phyloP scores from a whole-genome alignment of 2,797 vertebrate species.

The Micromesistius poutassou region DNA sequence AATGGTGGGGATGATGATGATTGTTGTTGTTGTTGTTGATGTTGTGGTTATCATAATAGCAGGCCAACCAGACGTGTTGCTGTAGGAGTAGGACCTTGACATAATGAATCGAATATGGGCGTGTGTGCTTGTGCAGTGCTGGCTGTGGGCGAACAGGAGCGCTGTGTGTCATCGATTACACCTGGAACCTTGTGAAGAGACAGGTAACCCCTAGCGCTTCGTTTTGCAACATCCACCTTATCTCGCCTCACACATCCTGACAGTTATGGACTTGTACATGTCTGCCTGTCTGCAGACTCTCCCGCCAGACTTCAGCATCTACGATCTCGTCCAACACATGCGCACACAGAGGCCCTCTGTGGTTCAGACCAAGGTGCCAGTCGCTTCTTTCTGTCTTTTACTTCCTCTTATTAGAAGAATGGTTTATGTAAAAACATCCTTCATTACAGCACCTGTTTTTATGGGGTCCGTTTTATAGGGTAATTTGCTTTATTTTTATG shows the following conservation, averaged over 20 bases:
- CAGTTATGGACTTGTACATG: not conserved
- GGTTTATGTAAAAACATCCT: not conserved
- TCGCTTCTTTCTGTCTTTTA: not conserved
- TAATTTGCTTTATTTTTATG: constrained; percentile 16
- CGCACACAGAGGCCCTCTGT: constrained; percentile 89
- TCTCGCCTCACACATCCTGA: not conserved
- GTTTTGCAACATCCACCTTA: too few relatives aligned
- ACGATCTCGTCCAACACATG: constrained; percentile 86
- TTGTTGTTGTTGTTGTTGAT: not conserved
- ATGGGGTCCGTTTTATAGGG: not conserved
- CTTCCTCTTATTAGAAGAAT: not conserved
- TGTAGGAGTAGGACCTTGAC: not conserved
- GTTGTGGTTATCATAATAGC: not conserved
- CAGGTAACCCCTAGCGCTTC: constrained; percentile 69
- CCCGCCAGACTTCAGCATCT: constrained; percentile 85
- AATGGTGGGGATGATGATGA: not conserved
- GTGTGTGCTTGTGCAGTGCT: constrained; percentile 71
- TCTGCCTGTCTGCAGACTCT: constrained; percentile 75
- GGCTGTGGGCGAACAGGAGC: constrained; percentile 95
- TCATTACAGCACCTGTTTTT: constrained; percentile 26
- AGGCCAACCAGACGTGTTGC: not conserved
- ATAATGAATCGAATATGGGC: not conserved
- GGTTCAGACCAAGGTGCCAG: constrained; percentile 91
- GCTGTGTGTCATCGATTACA: constrained; percentile 91
- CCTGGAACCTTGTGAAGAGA: constrained; percentile 86